These are phyloP conservation scores for Onychomys arenicola DNA, from an alignment of 2,797 vertebrate species.

Conservation along the genomic window DNA sequence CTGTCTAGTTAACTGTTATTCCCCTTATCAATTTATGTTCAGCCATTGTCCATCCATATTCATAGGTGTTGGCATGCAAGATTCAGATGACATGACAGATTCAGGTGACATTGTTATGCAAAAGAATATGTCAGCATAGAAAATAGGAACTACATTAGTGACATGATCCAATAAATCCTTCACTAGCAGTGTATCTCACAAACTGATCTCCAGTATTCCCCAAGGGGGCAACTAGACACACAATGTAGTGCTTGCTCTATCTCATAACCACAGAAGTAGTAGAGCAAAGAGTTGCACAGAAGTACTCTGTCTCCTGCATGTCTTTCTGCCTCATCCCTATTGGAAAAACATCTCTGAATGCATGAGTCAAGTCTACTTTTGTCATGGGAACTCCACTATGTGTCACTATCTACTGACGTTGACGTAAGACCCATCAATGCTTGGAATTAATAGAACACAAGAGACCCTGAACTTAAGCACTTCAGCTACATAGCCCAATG, in stretches of 20 bases:
- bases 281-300: not conserved
- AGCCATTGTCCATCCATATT: not conserved
- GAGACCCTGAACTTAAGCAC: not conserved
- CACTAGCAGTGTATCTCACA: not conserved
- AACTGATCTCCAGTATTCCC: not conserved
- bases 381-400: not conserved
- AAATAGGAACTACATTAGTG: not conserved
- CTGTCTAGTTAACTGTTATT: not conserved
- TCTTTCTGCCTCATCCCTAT: not conserved
- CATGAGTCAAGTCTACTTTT: not conserved
- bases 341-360: not conserved
- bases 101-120: not conserved
- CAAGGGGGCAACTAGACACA: not conserved
- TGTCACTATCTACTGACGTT: not conserved
- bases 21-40: not conserved
- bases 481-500: no score
- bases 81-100: not conserved
- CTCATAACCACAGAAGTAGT: no score
- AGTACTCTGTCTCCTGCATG: not conserved
- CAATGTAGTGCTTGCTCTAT: not conserved
- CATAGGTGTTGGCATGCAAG: not conserved
- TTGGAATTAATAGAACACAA: not conserved
- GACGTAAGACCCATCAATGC: accelerated
- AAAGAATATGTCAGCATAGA: not conserved
- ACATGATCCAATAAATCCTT: not conserved